Conservation (phyloP, 2,888 invertebrate genomes). For the Caenorhabditis macrosperma region DNA sequence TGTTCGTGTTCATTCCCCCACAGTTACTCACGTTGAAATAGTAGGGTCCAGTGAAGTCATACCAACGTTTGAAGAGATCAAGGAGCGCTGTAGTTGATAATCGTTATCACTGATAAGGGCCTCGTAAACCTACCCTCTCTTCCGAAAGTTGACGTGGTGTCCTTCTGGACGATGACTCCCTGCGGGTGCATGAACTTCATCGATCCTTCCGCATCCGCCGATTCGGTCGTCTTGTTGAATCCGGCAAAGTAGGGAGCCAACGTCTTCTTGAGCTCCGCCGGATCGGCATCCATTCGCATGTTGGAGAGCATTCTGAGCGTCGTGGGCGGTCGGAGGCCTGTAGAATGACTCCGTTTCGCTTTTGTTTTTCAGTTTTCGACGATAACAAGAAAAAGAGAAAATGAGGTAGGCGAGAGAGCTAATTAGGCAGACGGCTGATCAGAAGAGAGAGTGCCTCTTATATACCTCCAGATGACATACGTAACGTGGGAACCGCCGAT, state of each 20-base stretch:
- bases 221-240: conserved; percentile 50
- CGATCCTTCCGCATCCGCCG: conserved; percentile 52
- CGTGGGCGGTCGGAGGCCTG: not conserved
- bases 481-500: conserved; percentile 30
- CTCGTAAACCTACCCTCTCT: conserved; percentile 41
- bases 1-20: too few relatives aligned
- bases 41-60: conserved; percentile 49
- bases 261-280: conserved; percentile 29
- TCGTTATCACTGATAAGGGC: not conserved
- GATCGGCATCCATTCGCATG: conserved; percentile 6
- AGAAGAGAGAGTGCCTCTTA: not conserved
- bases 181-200: conserved; percentile 60
- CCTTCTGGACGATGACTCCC: conserved; percentile 53
- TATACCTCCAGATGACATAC: conserved; percentile 5
- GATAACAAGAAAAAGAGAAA: conserved; percentile 2
- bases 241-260: conserved; percentile 48
- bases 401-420: conserved; percentile 9
- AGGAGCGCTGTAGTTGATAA: conserved; percentile 57
- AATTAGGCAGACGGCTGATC: conserved; percentile 9
- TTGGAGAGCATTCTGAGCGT: conserved; percentile 20
- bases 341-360: not conserved
- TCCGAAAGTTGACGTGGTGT: conserved; percentile 49
- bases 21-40: conserved; percentile 47
- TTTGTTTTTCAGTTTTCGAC: not conserved
- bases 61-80: conserved; percentile 53